A percentile compares a stretch with the other conserved stretches of the same genome.
phyloP scores from a whole-genome alignment of 37 sponge, comb jelly and placozoan species.

The Aplysina aerophoba region DNA sequence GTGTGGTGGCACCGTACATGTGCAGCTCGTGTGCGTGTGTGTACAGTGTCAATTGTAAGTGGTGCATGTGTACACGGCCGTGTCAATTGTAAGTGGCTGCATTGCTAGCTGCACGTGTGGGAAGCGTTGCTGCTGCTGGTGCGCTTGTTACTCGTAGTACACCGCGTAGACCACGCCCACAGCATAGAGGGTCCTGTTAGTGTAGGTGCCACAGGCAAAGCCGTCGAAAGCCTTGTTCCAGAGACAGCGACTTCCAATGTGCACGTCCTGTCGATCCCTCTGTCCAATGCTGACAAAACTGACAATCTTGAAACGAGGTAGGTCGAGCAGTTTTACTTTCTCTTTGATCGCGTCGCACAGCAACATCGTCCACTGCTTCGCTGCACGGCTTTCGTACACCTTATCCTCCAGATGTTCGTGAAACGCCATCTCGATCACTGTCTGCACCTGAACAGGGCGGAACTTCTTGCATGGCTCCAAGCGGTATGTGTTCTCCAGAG shows the following conservation, averaged over 20 bases:
- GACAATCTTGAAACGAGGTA: conserved; percentile 68
- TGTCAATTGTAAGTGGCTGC: too few species aligned
- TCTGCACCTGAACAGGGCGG: conserved; percentile 28
- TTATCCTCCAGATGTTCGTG: conserved; percentile 28
- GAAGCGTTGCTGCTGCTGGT: too few species aligned
- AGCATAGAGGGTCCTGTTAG: conserved; percentile 54
- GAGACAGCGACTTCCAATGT: conserved; percentile 67
- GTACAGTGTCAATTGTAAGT: too few species aligned
- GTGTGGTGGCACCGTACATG: too few species aligned
- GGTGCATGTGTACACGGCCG: too few species aligned
- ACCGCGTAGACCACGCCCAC: conserved; percentile 55
- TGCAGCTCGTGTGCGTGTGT: too few species aligned
- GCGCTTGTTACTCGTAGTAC: conserved; percentile 46
- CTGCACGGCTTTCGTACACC: conserved; percentile 27
- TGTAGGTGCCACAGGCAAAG: conserved; percentile 56
- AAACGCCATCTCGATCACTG: conserved; percentile 39
- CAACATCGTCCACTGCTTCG: neutral
- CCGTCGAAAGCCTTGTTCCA: conserved; percentile 61
- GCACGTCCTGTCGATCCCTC: conserved; percentile 34
- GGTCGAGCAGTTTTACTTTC: conserved; percentile 42
- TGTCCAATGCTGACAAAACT: conserved; percentile 52
- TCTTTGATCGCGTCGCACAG: conserved; percentile 68
- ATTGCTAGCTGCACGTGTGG: too few species aligned
- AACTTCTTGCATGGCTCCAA: conserved; percentile 52
- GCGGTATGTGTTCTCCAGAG: conserved; percentile 52